A percentile compares a stretch with the other conserved stretches of the same genome.
These are phyloP conservation scores for Mesitornis unicolor DNA, from an alignment of 2,113 vertebrate species.

Conservation along the genomic window DNA sequence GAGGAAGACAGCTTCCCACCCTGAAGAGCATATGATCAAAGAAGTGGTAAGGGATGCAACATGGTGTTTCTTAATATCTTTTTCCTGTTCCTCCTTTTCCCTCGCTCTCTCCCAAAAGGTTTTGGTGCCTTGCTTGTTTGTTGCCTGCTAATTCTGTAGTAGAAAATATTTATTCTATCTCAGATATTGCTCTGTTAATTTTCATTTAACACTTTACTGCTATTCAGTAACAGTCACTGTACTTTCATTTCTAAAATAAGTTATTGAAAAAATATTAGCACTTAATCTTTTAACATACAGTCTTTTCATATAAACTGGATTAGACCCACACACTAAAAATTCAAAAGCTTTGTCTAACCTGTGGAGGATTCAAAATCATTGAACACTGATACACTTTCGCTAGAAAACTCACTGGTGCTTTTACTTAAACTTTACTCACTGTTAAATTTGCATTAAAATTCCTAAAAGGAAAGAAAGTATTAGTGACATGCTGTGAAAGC, in stretches of 20 bases:
- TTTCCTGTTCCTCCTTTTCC: background rate
- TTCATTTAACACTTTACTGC: background rate
- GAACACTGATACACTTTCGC: background rate
- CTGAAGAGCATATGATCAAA: constrained; percentile 13
- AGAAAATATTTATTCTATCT: background rate
- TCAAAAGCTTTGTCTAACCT: background rate
- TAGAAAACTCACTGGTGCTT: background rate
- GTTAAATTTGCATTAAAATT: background rate
- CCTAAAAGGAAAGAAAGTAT: background rate
- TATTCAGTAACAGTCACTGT: background rate
- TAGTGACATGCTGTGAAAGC: background rate
- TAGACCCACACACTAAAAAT: background rate
- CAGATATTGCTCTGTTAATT: background rate
- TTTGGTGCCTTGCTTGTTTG: constrained; percentile 12
- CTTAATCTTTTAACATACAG: background rate
- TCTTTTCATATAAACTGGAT: background rate
- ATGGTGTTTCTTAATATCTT: background rate
- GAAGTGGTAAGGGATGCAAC: constrained; percentile 52
- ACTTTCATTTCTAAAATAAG: background rate
- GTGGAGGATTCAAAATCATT: background rate
- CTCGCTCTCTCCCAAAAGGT: background rate
- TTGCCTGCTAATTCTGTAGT: background rate
- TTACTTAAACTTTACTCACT: background rate
- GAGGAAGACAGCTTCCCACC: constrained; percentile 26
- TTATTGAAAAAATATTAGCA: background rate